Evolutionary conservation across 2,113 vertebrate species (phyloP).

Genomic region (Cebus imitator): DNA sequence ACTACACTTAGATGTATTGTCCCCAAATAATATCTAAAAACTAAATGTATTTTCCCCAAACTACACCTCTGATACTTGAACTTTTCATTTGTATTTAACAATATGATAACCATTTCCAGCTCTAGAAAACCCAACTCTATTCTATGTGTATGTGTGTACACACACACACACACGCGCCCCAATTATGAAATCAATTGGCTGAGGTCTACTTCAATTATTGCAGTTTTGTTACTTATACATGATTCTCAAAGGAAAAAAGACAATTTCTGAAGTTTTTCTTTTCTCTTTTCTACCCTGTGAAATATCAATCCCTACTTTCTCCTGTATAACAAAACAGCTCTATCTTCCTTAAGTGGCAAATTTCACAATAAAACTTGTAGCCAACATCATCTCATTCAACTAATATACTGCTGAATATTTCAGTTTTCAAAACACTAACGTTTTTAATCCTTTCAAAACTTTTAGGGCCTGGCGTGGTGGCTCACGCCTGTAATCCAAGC

Average conservation of each 20-base stretch:
- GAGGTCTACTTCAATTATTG: background rate
- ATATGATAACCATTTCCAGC: background rate
- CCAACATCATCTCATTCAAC: background rate
- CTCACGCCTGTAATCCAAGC: too few species aligned
- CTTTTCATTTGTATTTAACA: background rate
- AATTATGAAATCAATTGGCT: background rate
- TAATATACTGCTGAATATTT: background rate
- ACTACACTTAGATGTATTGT: background rate
- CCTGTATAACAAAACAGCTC: conserved; percentile 39
- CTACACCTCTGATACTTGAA: background rate
- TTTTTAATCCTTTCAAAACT: conserved; percentile 38
- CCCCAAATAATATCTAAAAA: too few species aligned
- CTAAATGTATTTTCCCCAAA: background rate
- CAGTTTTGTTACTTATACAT: conserved; percentile 1
- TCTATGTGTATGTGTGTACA: background rate
- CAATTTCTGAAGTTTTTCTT: background rate
- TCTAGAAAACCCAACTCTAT: background rate
- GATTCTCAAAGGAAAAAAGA: conserved; percentile 36
- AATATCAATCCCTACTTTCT: background rate
- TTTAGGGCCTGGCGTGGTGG: background rate
- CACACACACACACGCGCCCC: background rate
- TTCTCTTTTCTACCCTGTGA: background rate
- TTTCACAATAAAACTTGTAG: conserved; percentile 38
- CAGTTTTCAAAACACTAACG: conserved; percentile 55
- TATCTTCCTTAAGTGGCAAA: conserved; percentile 37